These are phyloP conservation scores for Uria aalge DNA, from an alignment of 2,113 vertebrate genomes.

Conservation along the genomic window DNA sequence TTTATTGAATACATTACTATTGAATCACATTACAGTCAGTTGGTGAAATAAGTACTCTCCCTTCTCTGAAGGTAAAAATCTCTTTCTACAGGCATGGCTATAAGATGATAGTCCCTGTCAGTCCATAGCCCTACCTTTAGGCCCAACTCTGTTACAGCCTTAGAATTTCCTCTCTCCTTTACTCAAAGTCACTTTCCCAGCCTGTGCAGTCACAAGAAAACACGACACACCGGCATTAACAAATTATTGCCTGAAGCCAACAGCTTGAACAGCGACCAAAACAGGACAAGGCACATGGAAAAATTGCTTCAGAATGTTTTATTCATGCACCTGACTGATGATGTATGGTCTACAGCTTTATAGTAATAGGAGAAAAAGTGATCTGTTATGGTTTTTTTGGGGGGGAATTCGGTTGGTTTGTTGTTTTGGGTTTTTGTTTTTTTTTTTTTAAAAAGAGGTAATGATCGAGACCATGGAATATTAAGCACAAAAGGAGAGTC, in stretches of 20 bases:
- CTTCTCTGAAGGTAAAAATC: background rate
- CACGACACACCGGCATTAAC: background rate
- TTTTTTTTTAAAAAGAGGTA: background rate
- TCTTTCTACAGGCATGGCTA: background rate
- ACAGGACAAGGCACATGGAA: background rate
- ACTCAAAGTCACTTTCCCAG: background rate
- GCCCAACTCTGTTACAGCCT: background rate
- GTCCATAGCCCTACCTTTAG: background rate
- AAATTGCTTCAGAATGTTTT: constrained; percentile 21
- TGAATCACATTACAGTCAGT: too few species aligned
- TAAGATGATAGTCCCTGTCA: background rate
- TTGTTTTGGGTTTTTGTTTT: background rate
- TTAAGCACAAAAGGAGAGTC: background rate
- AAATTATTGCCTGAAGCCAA: constrained; percentile 26
- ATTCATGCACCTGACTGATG: constrained; percentile 11
- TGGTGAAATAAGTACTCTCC: background rate
- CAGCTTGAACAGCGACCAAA: background rate
- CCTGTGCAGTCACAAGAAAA: background rate
- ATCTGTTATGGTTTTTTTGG: background rate
- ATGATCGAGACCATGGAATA: background rate
- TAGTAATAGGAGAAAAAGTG: background rate
- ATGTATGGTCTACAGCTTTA: background rate
- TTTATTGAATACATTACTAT: background rate
- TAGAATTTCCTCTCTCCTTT: background rate
- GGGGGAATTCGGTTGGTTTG: background rate